A percentile compares a stretch with the other conserved stretches of the same genome.
Conservation (phyloP, 2,888 invertebrate genomes). For the Meandrusa payeni region DNA sequence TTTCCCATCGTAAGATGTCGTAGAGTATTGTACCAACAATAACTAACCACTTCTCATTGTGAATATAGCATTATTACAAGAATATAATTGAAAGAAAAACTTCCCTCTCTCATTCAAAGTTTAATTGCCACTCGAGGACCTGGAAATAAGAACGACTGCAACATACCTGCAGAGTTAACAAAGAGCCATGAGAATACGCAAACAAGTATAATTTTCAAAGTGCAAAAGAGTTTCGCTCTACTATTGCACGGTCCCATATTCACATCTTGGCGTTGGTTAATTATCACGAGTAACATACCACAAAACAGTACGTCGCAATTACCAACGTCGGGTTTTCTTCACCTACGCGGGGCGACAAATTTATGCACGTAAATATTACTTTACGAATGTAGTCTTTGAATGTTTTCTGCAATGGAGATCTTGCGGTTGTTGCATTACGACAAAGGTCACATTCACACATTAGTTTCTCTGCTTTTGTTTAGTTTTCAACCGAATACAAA, state of each 20-base stretch:
- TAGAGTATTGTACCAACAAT: too few species aligned
- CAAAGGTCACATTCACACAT: slow-evolving; percentile 3
- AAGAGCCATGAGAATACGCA: too few species aligned
- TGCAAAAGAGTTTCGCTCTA: slow-evolving; percentile 30
- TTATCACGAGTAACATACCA: slow-evolving; percentile 51
- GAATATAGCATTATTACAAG: too few species aligned
- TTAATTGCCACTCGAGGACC: too few species aligned
- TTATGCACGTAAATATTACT: slow-evolving; percentile 43
- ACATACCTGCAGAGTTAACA: too few species aligned
- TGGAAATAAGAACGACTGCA: too few species aligned
- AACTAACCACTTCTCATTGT: too few species aligned
- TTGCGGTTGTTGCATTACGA: neutral
- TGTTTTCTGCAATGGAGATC: slow-evolving; percentile 26
- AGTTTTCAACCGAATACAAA: too few species aligned
- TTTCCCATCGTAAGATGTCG: too few species aligned
- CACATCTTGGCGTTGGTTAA: slow-evolving; percentile 45
- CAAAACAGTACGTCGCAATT: slow-evolving; percentile 50
- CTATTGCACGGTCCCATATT: slow-evolving; percentile 41
- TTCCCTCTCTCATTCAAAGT: too few species aligned
- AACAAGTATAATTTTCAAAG: slow-evolving; percentile 27
- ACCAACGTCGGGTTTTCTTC: slow-evolving; percentile 45
- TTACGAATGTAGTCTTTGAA: slow-evolving; percentile 37
- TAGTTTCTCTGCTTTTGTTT: neutral
- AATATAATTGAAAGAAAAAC: too few species aligned
- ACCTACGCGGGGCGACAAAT: slow-evolving; percentile 31